Conservation (phyloP, 2,113 vertebrate genomes). For the Tragulus kanchil region DNA sequence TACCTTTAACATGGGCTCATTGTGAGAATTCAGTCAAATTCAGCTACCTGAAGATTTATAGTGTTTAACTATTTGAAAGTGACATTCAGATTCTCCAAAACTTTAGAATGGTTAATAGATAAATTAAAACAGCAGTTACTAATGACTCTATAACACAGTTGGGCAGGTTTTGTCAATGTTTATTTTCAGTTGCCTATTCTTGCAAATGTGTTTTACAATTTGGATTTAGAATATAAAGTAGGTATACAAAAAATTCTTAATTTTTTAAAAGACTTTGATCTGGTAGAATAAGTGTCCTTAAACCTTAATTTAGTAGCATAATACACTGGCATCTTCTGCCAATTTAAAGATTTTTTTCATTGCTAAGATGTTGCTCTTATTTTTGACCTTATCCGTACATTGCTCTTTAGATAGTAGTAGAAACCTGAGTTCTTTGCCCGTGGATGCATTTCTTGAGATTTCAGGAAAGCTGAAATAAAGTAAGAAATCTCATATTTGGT, state of each 20-base stretch:
- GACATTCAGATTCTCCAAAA: conserved; percentile 10
- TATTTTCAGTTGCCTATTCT: conserved; percentile 25
- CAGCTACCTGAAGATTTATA: background rate
- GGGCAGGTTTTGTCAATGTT: conserved; percentile 42
- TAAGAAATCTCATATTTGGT: conserved; percentile 60
- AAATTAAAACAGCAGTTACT: conserved; percentile 14
- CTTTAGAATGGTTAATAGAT: conserved; percentile 26
- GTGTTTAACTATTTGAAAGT: background rate
- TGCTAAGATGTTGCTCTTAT: conserved; percentile 22
- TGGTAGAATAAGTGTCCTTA: background rate
- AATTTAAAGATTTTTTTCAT: conserved; percentile 34
- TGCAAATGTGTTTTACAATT: conserved; percentile 48
- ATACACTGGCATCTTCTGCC: background rate
- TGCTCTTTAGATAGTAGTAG: conserved; percentile 30
- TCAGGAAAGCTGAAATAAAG: conserved; percentile 42
- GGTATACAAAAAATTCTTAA: background rate
- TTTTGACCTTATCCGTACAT: conserved; percentile 30
- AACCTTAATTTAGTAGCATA: conserved; percentile 14
- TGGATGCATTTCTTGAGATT: conserved; percentile 41
- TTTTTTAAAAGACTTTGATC: conserved; percentile 45
- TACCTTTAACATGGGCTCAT: background rate
- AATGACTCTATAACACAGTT: conserved; percentile 3
- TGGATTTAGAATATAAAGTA: conserved; percentile 10
- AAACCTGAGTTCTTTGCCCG: conserved; percentile 45
- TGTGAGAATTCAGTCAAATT: background rate